Evolutionary conservation across 2,797 vertebrate genomes (phyloP).

Genomic region (Vireo griseus): DNA sequence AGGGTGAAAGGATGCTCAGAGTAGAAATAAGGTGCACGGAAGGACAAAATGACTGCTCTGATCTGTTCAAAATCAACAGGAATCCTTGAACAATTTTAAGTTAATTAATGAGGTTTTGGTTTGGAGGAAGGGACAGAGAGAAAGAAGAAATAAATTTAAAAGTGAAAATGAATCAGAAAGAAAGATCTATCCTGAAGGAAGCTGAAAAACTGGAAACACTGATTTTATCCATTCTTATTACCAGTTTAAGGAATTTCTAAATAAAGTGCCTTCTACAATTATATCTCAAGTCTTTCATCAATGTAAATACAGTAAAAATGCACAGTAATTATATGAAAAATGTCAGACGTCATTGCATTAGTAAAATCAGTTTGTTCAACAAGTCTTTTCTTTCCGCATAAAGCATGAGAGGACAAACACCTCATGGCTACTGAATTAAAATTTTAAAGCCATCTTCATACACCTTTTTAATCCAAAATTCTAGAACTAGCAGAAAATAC

Average conservation of each 20-base stretch:
- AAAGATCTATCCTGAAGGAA: neutral
- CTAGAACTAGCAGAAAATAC: neutral
- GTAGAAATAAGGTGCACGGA: neutral
- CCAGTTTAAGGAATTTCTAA: neutral
- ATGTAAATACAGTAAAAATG: neutral
- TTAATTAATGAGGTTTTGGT: neutral
- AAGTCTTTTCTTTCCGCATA: neutral
- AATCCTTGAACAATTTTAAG: neutral
- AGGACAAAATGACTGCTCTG: neutral
- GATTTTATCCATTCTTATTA: neutral
- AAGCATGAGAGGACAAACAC: neutral
- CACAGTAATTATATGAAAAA: neutral
- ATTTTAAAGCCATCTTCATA: neutral
- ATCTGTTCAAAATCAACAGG: neutral
- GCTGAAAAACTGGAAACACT: neutral
- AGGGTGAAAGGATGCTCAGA: neutral
- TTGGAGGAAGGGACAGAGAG: neutral
- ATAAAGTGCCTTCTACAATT: neutral
- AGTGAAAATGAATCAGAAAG: neutral
- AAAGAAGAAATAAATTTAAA: neutral
- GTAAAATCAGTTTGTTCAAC: neutral
- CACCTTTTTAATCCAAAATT: neutral
- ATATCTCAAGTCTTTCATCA: neutral
- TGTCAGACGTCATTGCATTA: neutral
- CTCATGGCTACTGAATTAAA: neutral